These are phyloP conservation scores for Melanocharis versteri DNA, from an alignment of 2,113 vertebrate species.

Conservation along the genomic window DNA sequence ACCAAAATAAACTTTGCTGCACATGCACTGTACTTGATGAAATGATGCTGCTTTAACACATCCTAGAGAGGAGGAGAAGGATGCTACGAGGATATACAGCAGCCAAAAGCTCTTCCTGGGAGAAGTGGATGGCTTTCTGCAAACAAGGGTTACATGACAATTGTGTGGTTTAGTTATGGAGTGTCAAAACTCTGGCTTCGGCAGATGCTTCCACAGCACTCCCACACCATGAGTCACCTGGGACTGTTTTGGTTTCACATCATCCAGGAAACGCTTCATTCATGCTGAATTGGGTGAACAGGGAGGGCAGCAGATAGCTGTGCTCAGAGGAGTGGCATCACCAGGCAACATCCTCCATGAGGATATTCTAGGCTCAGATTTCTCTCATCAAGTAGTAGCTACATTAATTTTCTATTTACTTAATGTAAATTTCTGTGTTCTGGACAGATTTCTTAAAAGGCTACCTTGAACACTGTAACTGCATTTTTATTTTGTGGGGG, in stretches of 20 bases:
- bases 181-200: background rate
- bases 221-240: slow-evolving; percentile 19
- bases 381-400: background rate
- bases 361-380: background rate
- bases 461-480: background rate
- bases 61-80: background rate
- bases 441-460: background rate
- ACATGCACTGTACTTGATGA: background rate
- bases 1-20: background rate
- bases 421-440: background rate
- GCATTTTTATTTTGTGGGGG: background rate
- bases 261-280: background rate
- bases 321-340: background rate
- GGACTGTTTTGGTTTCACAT: slow-evolving; percentile 12
- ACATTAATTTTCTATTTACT: background rate
- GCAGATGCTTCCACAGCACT: background rate
- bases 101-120: background rate
- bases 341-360: background rate
- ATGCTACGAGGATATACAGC: background rate
- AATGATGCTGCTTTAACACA: background rate
- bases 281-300: slow-evolving; percentile 5
- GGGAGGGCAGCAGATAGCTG: slow-evolving; percentile 2
- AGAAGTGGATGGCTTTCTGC: background rate
- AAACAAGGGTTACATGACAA: background rate
- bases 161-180: background rate